Percentiles rank a stretch among this genome's conserved stretches.
Evolutionary conservation across 2,888 invertebrate species (phyloP).

Genomic region (Scaptomyza flava): DNA sequence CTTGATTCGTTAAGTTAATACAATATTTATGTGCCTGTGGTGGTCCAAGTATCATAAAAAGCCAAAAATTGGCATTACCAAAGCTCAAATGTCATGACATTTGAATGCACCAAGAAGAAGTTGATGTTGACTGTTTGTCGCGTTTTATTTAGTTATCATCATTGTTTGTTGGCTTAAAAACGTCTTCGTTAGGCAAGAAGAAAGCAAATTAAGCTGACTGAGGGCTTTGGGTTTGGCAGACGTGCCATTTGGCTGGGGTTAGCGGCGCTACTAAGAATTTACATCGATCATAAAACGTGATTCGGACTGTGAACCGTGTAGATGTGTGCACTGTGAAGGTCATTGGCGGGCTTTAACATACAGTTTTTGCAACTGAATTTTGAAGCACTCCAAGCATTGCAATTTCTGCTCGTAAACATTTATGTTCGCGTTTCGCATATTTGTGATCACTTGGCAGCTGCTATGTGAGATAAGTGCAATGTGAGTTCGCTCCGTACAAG

Average conservation of each 20-base stretch:
- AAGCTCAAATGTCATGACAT: constrained; percentile 70
- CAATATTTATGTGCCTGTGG: constrained; percentile 11
- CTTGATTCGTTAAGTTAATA: constrained; percentile 11
- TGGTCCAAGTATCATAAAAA: constrained; percentile 53
- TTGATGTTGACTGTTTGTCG: constrained; percentile 26
- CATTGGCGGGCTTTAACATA: constrained; percentile 51
- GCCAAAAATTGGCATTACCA: constrained; percentile 68
- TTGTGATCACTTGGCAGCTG: constrained; percentile 24
- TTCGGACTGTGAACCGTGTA: constrained; percentile 42
- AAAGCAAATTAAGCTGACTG: constrained; percentile 32
- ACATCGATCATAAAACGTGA: constrained; percentile 83
- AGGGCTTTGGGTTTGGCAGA: constrained; percentile 30
- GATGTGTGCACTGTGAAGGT: constrained; percentile 17
- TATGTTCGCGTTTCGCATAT: too few species aligned
- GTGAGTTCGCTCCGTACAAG: constrained; percentile 9
- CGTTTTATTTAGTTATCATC: constrained; percentile 3
- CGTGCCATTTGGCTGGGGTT: constrained; percentile 58
- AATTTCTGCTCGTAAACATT: constrained; percentile 45
- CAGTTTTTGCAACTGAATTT: constrained; percentile 38
- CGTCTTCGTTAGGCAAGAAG: constrained; percentile 29
- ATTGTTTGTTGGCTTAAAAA: neutral
- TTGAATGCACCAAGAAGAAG: constrained; percentile 37
- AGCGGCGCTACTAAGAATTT: constrained; percentile 57
- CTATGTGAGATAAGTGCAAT: constrained; percentile 20
- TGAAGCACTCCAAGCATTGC: constrained; percentile 52